Conservation (phyloP, 2,113 vertebrate genomes). For the Leucoraja erinaceus region DNA sequence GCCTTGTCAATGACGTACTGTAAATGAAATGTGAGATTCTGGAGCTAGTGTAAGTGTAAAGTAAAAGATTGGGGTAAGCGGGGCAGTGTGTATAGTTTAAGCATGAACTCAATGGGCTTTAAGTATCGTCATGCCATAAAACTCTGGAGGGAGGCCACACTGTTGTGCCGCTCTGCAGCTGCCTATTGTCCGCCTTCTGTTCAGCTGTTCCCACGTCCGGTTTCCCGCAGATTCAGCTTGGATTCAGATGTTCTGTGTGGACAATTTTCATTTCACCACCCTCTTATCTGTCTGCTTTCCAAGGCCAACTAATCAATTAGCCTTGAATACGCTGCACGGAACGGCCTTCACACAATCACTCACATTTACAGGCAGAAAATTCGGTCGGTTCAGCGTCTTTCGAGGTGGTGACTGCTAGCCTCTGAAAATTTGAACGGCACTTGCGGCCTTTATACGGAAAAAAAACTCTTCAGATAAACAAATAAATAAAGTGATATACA, state of each 20-base stretch:
- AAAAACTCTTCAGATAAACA: neutral
- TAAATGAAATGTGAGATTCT: neutral
- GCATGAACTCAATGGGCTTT: neutral
- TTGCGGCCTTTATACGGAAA: neutral
- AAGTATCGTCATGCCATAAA: neutral
- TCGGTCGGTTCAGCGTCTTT: no score
- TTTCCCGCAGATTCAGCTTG: neutral
- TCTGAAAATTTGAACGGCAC: neutral
- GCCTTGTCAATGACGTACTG: neutral
- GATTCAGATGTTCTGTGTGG: neutral
- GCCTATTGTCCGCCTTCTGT: neutral
- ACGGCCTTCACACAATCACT: no score
- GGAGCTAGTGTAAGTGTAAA: neutral
- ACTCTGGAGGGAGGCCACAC: neutral
- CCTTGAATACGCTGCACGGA: no score
- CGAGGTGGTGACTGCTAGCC: neutral
- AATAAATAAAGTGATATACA: neutral
- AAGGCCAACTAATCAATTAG: neutral
- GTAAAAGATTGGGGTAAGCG: neutral
- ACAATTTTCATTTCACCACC: neutral
- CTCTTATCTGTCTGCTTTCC: neutral
- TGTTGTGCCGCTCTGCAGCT: neutral
- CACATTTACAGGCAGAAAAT: neutral
- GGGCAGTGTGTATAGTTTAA: neutral
- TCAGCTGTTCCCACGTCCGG: neutral